Evolutionary conservation across 2,113 vertebrate genomes (phyloP), one percentile per base, ranked within the genome.

Genomic region (Eubucco bourcierii): DNA sequence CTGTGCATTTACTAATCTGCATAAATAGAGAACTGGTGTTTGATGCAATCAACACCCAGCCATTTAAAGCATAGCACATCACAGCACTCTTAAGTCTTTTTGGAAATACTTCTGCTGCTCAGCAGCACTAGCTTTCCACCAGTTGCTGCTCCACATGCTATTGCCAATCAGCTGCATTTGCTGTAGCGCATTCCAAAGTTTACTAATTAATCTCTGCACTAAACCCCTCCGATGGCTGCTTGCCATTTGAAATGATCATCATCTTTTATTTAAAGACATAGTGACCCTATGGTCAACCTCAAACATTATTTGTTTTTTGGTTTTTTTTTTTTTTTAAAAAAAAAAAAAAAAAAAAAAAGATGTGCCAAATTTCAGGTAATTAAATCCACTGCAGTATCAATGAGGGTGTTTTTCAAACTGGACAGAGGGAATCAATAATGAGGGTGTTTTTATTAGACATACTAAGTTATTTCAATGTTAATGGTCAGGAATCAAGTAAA

Each of bases 81-180:
- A 90, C 93, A 94, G 92, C 86, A 90, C 94, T 92, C 95, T 93
- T 95, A 98, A 98, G 95, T 85, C 95, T 88, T 96, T 97, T 96
- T 97, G 96, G 94, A 97, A 98, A 97, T 97, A 92, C 91, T 76
- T 96, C 80, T 90, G 94, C 90, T 88, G 76, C 90, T 84, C 75
- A 88, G 93, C 92, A 96, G 94, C 81, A 87, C 83, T 56, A 67
- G 87, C 94, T 65, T 95, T 95, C 93, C 95, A 96, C 93, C 98
- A 98, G 97, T 98, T 98, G 98, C 97, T 98, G 90, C 96, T 94
- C 97, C 98, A 99, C 97, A 95, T 98, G 98, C 97, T 98, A 87
- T 93, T 98, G 98, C 98, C 98, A 98, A 97, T 99, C 99, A 99
- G 96, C 74, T 95, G 86, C 96, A 97, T 96, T 96, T 98, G 96